Evolutionary conservation across 92 coral and sea anemone genomes (phyloP), one percentile per base, ranked within the genome.

Genomic region (Porites evermanni): DNA sequence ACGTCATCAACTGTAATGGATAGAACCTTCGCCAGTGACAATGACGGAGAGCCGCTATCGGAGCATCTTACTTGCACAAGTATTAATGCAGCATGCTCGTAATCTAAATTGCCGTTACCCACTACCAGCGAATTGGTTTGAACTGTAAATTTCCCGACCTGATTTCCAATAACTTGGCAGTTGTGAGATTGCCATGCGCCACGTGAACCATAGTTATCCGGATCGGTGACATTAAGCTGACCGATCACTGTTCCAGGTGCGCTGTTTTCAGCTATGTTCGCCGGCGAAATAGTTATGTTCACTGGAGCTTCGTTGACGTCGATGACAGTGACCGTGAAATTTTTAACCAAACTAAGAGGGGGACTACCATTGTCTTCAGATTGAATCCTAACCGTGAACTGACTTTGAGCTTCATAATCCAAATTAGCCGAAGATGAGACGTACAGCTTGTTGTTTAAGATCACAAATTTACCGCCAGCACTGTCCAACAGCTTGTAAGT

Each of bases 221-320:
- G 99, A 81, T 97, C 99, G 18, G 80, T 86, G 64, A 97, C 95
- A 23, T 26, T 93, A 54, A 97, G 89, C 67, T 81, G 91, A 21
- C 98, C 99, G 77, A 97, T 86, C 83, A 72, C 74, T 53, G 92
- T 95, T 52, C 98, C 97, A 11, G 88, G 53, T 53, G 69, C 85
- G 83, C 98, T 97, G 84, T 97, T 97, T 89, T 97, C 99, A 12
- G 67, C 60, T 73, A 97, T 89, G 74, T 64, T 88, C n/a, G 73
- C 56, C 50, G 88, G 89, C 17, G 93, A 78, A 38, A 97, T 85
- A 11, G 85, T 84, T 18, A 97, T 88, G 26, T 89, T 83, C 12
- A 84, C 88, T 19, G 99, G 99, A 16, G 93, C 91, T 85, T 97
- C 99, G 79, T 97, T 97, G 9, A 93, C 88, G 81, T 96, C 98